These are phyloP conservation scores for Phalacrocorax carbo DNA, from an alignment of 2,113 vertebrate genomes.

Conservation along the genomic window DNA sequence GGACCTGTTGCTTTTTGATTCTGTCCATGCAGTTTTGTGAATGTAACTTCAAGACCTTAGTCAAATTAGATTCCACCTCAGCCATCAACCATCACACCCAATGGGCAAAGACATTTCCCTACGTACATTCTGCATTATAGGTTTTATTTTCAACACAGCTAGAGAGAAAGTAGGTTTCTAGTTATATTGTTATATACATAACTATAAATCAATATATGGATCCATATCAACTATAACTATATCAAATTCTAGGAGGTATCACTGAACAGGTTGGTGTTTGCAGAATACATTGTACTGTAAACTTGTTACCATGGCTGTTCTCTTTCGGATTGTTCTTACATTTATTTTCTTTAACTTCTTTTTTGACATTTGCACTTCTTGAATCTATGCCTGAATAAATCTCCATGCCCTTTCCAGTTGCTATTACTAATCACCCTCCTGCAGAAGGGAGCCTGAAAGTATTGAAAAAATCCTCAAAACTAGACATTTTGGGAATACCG, in stretches of 20 bases:
- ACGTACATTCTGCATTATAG: not conserved
- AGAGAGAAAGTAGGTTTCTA: not conserved
- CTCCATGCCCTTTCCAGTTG: slow-evolving; percentile 52
- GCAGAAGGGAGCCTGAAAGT: not conserved
- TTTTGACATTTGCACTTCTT: slow-evolving; percentile 67
- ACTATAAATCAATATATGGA: not conserved
- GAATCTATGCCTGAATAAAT: slow-evolving; percentile 47
- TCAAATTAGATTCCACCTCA: not conserved
- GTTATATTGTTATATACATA: too few species aligned
- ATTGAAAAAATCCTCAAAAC: not conserved
- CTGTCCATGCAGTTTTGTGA: not conserved
- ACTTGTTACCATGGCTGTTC: not conserved
- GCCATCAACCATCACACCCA: not conserved
- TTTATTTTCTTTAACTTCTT: slow-evolving; percentile 22
- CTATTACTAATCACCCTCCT: slow-evolving; percentile 14
- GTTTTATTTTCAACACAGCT: not conserved
- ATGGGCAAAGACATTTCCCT: not conserved
- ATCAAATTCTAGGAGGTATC: not conserved
- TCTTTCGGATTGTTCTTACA: not conserved
- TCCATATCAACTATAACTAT: not conserved
- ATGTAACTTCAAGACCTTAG: not conserved
- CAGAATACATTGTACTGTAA: not conserved
- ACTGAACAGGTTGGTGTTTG: not conserved
- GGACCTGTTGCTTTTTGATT: not conserved
- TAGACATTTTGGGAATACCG: not conserved